Evolutionary conservation across 2,797 vertebrate species (phyloP).

Genomic region (Yasuhikotakia modesta): DNA sequence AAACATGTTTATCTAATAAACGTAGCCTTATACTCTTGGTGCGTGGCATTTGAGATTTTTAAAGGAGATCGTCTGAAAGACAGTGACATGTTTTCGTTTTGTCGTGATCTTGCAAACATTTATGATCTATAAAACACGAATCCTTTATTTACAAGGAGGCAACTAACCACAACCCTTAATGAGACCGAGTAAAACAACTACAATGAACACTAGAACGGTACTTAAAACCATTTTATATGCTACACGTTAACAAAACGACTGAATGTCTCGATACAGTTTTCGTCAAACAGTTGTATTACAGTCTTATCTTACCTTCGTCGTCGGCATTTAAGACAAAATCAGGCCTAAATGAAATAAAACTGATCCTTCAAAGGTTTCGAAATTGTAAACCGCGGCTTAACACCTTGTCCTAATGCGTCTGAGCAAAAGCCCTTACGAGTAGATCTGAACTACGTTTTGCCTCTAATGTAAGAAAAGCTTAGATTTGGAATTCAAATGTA

Average conservation of each 20-base stretch:
- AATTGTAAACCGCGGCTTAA: constrained; percentile 31
- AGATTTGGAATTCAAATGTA: constrained; percentile 39
- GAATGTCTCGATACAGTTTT: constrained; percentile 3
- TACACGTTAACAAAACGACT: not conserved
- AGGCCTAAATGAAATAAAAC: constrained; percentile 27
- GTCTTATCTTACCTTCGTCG: constrained; percentile 55
- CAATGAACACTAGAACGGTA: too few species aligned
- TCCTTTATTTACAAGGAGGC: constrained; percentile 7
- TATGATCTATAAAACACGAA: constrained; percentile 21
- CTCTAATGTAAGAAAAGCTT: constrained; percentile 33
- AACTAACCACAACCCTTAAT: not conserved
- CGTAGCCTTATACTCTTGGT: constrained; percentile 8
- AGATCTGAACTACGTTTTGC: constrained; percentile 29
- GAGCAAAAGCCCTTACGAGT: constrained; percentile 40
- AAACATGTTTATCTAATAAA: constrained; percentile 53
- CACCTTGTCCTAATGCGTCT: constrained; percentile 56
- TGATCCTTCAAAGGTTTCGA: constrained; percentile 28
- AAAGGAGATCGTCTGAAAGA: not conserved
- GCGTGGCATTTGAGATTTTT: constrained; percentile 3
- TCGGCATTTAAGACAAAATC: constrained; percentile 16
- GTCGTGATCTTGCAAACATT: constrained; percentile 26
- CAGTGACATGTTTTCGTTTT: not conserved
- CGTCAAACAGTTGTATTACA: constrained; percentile 19
- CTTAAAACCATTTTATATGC: too few species aligned
- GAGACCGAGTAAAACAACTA: not conserved